A percentile compares a stretch with the other conserved stretches of the same genome.
phyloP scores from a whole-genome alignment of 2,888 invertebrate genomes.

The Drosophila nr. medialis region DNA sequence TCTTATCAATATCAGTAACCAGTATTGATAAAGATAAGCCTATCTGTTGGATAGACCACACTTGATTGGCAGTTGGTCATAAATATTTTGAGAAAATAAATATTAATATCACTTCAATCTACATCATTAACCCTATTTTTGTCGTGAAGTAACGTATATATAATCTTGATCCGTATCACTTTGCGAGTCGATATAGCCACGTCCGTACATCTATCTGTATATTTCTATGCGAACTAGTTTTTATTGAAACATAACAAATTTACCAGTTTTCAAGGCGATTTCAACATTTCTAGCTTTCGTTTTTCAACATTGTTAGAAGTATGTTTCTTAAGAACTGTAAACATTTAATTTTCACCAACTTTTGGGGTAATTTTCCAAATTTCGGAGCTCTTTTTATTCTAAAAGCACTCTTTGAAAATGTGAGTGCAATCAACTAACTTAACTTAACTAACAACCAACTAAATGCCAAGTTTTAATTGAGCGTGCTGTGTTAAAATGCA shows the following conservation, averaged over 20 bases:
- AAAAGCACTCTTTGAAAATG: neutral
- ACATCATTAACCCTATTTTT: neutral
- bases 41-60: constrained; percentile 15
- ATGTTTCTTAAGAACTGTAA: too few relatives aligned
- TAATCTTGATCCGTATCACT: neutral
- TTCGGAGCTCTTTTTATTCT: neutral
- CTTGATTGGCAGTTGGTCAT: constrained; percentile 17
- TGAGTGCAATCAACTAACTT: neutral
- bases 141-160: neutral
- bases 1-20: constrained; percentile 37
- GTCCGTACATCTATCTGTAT: too few relatives aligned
- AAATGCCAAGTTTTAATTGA: constrained; percentile 45
- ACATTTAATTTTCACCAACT: too few relatives aligned
- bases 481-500: constrained; percentile 27
- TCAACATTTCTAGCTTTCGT: too few relatives aligned
- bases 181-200: neutral
- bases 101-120: neutral
- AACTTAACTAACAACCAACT: too few relatives aligned
- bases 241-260: neutral
- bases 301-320: too few relatives aligned
- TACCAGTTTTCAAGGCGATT: too few relatives aligned
- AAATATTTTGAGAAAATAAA: neutral
- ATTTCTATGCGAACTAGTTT: too few relatives aligned
- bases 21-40: constrained; percentile 37
- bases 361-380: neutral